Percentiles rank a stretch among this genome's conserved stretches.
Conservation (phyloP, 2,888 invertebrate species). For the Chymomyza amoena region DNA sequence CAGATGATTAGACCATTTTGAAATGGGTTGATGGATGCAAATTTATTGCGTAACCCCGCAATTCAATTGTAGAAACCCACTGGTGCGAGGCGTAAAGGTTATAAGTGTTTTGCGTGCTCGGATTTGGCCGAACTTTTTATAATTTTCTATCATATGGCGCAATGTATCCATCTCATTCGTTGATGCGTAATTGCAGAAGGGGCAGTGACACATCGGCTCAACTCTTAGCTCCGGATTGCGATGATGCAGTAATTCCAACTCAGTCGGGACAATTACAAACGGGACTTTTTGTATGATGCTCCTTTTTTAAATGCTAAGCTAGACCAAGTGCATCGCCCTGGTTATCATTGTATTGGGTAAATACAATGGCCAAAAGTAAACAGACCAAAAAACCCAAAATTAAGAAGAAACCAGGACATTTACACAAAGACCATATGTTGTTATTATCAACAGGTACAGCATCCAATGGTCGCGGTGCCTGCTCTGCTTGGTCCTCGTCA, state of each 20-base stretch:
- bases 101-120: no score
- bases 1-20: slow-evolving; percentile 71
- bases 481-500: no score
- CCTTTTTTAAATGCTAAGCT: slow-evolving; percentile 50
- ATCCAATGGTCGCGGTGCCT: no score
- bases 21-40: slow-evolving; percentile 64
- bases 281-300: slow-evolving; percentile 70
- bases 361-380: no score
- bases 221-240: slow-evolving; percentile 49
- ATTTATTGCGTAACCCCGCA: no score
- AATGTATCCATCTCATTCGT: slow-evolving; percentile 69
- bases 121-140: slow-evolving; percentile 48
- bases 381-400: no score
- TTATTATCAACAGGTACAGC: no score
- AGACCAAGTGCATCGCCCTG: slow-evolving; percentile 51
- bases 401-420: no score
- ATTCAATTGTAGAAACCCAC: no score
- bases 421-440: no score
- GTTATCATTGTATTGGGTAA: slow-evolving; percentile 54
- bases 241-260: slow-evolving; percentile 57
- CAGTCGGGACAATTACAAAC: slow-evolving; percentile 65
- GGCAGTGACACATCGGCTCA: slow-evolving; percentile 79
- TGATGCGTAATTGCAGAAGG: slow-evolving; percentile 77
- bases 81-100: no score
- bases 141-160: slow-evolving; percentile 78